Base-by-base conservation (phyloP, 2,797 vertebrate genomes). In the Manis pentadactyla region DNA sequence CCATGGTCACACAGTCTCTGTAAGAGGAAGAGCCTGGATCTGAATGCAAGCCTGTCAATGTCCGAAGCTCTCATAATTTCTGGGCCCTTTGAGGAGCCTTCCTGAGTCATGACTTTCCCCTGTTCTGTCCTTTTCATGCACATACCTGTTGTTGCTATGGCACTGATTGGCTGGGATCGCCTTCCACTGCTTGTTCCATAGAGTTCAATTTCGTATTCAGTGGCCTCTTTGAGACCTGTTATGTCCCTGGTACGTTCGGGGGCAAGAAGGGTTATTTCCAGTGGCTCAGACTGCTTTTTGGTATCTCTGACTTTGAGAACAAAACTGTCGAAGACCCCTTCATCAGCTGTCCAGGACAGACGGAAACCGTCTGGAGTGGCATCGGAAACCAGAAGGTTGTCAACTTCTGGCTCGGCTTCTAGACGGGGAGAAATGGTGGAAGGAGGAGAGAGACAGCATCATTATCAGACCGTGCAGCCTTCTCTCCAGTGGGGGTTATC, bases 391-490 rank as follows among this genome's bases (percentile, higher is more conserved):
- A 99, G 98, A 84, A 99, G 99, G 98, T 99, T 98, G 98, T 99
- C 99, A 96, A 99, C 99, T 98, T 99, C 99, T 0, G 99, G 99
- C 98, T 99, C 99, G 3, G 99, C 98, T 98, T 99, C 99, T 99
- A 99, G 97, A 99, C 98, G 96, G 87, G 97, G 94, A 96, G 87
- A 98, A 88, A 96, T 39, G 97, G 57, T 89, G 95, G 89, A 68
- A 97, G 97, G 96, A 94, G 96, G 97, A 96, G 59, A 97, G 94
- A 97, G 31, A 59, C 46, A 46, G 90, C 14, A 49, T 89, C 27
- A 96, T 85, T 81, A 87, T 29, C 23, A 74, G 81, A 39, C 37
- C 0, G 2, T 42, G 53, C 42, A 42, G 73, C 39, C 93, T 94
- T 69, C 68, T 46, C 53, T 82, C 94, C 75, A 84, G 29, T 64